Conservation (phyloP, 2,113 vertebrate species). For the Gobiocypris rarus region DNA sequence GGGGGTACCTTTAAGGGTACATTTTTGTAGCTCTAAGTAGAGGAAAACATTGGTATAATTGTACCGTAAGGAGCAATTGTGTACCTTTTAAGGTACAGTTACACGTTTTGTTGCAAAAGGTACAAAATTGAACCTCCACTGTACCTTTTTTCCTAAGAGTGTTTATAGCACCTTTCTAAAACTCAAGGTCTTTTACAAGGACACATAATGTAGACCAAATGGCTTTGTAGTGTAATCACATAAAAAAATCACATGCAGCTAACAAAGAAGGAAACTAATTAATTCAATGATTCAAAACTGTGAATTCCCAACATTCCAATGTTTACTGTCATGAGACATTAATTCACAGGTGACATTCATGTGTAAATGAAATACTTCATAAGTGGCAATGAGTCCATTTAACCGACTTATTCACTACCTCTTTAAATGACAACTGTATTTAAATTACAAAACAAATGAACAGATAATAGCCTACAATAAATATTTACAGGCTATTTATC, state of each 20-base stretch:
- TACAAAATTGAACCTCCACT: too few species aligned
- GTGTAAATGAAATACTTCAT: not conserved
- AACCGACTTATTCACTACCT: not conserved
- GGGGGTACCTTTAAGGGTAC: too few species aligned
- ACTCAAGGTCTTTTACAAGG: not conserved
- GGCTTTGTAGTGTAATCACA: not conserved
- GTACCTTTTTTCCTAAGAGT: too few species aligned
- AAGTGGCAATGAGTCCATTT: not conserved
- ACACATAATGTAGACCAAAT: not conserved
- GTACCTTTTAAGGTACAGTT: too few species aligned
- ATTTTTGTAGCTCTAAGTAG: too few species aligned
- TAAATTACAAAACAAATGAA: not conserved
- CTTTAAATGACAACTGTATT: not conserved
- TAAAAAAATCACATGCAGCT: not conserved
- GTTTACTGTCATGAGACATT: not conserved
- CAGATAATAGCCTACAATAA: not conserved
- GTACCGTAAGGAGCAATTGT: too few species aligned
- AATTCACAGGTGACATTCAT: not conserved
- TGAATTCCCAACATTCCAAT: not conserved
- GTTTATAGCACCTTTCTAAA: not conserved
- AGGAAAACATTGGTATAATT: too few species aligned
- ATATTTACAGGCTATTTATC: not conserved
- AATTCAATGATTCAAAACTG: constrained; percentile 6
- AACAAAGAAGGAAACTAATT: not conserved
- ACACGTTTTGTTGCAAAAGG: too few species aligned